Evolutionary conservation across 2,113 vertebrate species (phyloP).

Genomic region (Misgurnus anguillicaudatus): DNA sequence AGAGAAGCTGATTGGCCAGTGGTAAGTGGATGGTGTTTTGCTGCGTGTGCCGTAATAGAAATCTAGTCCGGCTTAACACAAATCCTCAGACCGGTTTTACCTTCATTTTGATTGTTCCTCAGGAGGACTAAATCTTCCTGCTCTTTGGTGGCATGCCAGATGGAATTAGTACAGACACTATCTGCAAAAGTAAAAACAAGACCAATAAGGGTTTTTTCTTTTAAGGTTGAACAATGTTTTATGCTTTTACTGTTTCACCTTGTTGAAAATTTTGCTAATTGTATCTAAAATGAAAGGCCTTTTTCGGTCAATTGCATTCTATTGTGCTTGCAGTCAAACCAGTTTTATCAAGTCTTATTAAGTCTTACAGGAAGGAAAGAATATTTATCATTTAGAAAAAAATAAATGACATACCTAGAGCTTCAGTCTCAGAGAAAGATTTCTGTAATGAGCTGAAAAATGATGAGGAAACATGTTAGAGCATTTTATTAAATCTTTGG

Average conservation of each 20-base stretch:
- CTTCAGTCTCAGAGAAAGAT: conserved; percentile 83
- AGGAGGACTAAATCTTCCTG: conserved; percentile 75
- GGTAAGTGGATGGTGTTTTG: conserved; percentile 26
- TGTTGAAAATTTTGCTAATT: not conserved
- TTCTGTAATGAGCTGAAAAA: conserved; percentile 75
- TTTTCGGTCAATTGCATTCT: too few species aligned
- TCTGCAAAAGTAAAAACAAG: conserved; percentile 59
- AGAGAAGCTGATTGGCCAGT: conserved; percentile 11
- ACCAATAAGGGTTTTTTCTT: conserved; percentile 50
- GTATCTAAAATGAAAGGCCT: not conserved
- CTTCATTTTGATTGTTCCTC: conserved; percentile 81
- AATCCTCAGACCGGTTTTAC: conserved; percentile 71
- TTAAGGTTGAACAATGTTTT: not conserved
- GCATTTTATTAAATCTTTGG: not conserved
- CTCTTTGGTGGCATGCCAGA: conserved; percentile 75
- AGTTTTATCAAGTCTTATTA: not conserved
- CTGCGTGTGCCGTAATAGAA: conserved; percentile 21
- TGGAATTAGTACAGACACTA: conserved; percentile 66
- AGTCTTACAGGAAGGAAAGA: not conserved
- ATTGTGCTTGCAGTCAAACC: not conserved
- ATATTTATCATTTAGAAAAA: not conserved
- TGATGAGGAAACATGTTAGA: conserved; percentile 22
- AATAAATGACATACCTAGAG: conserved; percentile 80
- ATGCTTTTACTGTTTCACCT: not conserved
- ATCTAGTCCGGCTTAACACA: conserved; percentile 58